These are phyloP conservation scores for Gastracanthus pulcherrimus DNA, from an alignment of 2,888 invertebrate genomes.

Conservation along the genomic window DNA sequence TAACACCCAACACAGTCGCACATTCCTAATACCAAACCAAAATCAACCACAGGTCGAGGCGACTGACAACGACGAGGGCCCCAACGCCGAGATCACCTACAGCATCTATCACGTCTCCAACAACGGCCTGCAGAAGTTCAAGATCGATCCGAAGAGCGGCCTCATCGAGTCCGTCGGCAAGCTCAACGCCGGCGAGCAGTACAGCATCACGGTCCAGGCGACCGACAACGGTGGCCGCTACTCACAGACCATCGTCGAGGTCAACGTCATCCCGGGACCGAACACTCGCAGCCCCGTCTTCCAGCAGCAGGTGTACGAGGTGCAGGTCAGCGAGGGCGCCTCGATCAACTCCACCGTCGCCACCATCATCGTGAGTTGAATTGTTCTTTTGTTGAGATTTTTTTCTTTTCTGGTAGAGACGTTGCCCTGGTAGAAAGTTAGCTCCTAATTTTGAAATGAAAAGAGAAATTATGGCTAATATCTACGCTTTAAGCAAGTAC, in stretches of 20 bases:
- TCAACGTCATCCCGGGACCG: conserved; percentile 90
- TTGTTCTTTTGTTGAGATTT: neutral
- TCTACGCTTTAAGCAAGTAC: too few relatives aligned
- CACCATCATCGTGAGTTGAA: conserved; percentile 83
- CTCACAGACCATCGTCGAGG: conserved; percentile 91
- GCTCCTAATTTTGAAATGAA: too few relatives aligned
- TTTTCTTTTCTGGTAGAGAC: too few relatives aligned
- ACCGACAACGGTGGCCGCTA: conserved; percentile 89
- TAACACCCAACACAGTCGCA: too few relatives aligned
- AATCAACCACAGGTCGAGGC: conserved; percentile 83
- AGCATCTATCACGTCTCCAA: conserved; percentile 94
- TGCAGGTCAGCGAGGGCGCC: conserved; percentile 93
- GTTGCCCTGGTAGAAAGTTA: too few relatives aligned
- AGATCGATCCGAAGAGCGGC: conserved; percentile 89
- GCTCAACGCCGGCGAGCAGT: conserved; percentile 91
- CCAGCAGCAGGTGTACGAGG: conserved; percentile 89
- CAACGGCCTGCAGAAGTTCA: conserved; percentile 91
- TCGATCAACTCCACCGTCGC: conserved; percentile 91
- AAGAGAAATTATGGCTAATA: too few relatives aligned
- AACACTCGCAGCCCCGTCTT: conserved; percentile 91
- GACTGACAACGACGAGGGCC: conserved; percentile 91
- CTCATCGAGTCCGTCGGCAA: conserved; percentile 89
- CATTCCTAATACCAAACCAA: too few relatives aligned
- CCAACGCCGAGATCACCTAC: conserved; percentile 90
- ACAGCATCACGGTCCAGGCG: conserved; percentile 92